Percentiles rank a stretch among this genome's conserved stretches.
These are phyloP conservation scores for Lathamus discolor DNA, from an alignment of 2,113 vertebrate species.

Conservation along the genomic window DNA sequence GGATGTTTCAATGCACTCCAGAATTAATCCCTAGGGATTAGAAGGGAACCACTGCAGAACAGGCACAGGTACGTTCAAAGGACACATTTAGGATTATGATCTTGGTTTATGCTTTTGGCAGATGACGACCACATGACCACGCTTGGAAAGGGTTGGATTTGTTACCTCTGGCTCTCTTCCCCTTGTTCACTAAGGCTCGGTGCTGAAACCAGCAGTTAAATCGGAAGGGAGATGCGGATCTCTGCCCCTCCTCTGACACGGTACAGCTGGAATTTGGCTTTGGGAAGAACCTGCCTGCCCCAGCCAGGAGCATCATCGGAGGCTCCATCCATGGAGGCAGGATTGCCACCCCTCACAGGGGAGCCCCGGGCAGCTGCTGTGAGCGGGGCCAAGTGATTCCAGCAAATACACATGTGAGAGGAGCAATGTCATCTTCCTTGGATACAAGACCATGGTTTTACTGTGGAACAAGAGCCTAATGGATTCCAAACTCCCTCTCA, in stretches of 20 bases:
- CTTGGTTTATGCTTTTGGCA: not conserved
- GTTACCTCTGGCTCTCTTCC: not conserved
- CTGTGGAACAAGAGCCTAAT: not conserved
- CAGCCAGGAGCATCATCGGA: not conserved
- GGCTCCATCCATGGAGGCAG: not conserved
- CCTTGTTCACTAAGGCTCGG: not conserved
- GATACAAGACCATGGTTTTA: not conserved
- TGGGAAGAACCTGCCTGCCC: not conserved
- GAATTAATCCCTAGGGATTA: slow-evolving; percentile 38
- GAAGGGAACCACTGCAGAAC: not conserved
- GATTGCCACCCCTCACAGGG: accelerated
- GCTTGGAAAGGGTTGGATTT: not conserved
- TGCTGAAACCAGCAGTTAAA: not conserved
- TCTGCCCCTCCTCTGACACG: not conserved
- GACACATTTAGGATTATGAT: not conserved
- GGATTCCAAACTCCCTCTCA: not conserved
- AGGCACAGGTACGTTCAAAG: slow-evolving; percentile 19
- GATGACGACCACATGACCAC: not conserved
- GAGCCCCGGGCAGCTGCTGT: not conserved
- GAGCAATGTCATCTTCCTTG: not conserved
- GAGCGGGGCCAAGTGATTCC: not conserved
- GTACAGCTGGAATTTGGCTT: not conserved
- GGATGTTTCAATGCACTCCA: not conserved
- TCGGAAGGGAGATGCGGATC: not conserved
- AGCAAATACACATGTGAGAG: accelerated